Percentiles rank a stretch among this genome's conserved stretches.
These are phyloP conservation scores for Montipora sp. DNA, from an alignment of 64 coral and sea anemone genomes.

Conservation along the genomic window DNA sequence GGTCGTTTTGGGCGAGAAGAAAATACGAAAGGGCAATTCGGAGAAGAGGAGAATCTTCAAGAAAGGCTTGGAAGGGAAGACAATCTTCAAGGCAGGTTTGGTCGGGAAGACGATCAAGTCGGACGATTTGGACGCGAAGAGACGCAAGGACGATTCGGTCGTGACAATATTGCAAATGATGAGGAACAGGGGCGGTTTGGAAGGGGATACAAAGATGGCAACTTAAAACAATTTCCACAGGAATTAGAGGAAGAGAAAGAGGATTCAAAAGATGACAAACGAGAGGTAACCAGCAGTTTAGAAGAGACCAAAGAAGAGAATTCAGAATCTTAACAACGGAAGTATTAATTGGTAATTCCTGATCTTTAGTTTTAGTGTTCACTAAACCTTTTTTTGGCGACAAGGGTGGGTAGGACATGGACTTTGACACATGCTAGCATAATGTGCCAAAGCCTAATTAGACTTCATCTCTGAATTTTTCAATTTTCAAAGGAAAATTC, in stretches of 20 bases:
- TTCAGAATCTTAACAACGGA: slow-evolving; percentile 48
- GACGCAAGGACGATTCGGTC: slow-evolving; percentile 44
- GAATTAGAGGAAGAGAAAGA: neutral
- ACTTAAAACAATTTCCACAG: neutral
- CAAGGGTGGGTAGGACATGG: neutral
- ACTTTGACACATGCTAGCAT: too few relatives aligned
- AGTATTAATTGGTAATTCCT: neutral
- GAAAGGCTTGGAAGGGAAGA: slow-evolving; percentile 42
- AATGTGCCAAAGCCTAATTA: too few relatives aligned
- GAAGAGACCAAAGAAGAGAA: slow-evolving; percentile 23
- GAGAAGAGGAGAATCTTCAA: slow-evolving; percentile 9
- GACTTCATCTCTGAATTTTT: too few relatives aligned
- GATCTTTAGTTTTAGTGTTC: neutral
- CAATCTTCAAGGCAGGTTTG: slow-evolving; percentile 39
- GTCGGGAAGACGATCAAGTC: slow-evolving; percentile 35
- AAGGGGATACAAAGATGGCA: slow-evolving; percentile 3
- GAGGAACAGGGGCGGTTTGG: slow-evolving; percentile 59
- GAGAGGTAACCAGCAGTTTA: slow-evolving; percentile 14
- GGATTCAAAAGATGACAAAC: neutral
- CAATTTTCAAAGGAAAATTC: too few relatives aligned
- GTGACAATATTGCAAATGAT: neutral
- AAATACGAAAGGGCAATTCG: slow-evolving; percentile 39
- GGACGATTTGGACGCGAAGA: slow-evolving; percentile 63
- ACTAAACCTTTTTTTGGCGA: neutral
- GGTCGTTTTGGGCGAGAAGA: slow-evolving; percentile 50